Percentiles rank a stretch among this genome's conserved stretches.
phyloP scores from a whole-genome alignment of 2,113 vertebrate species.

The Phocoena sinus region DNA sequence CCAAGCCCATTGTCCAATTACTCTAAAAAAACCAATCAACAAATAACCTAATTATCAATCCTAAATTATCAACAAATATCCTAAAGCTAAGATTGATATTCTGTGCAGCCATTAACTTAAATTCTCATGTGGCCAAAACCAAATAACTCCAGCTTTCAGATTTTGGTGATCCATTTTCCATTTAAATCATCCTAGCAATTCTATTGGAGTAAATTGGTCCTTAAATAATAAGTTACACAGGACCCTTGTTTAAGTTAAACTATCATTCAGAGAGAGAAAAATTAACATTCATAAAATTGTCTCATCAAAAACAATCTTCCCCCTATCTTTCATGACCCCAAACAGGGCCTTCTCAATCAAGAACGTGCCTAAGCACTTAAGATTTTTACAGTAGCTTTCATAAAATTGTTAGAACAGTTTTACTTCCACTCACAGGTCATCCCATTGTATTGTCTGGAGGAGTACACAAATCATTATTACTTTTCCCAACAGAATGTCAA shows the following conservation, averaged over 20 bases:
- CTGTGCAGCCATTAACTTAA: background rate
- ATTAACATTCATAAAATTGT: background rate
- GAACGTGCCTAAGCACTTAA: background rate
- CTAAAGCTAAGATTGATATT: background rate
- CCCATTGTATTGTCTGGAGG: background rate
- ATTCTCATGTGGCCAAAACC: background rate
- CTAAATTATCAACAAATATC: slow-evolving; percentile 13
- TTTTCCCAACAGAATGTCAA: background rate
- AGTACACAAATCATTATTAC: background rate
- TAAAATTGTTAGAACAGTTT: slow-evolving; percentile 12
- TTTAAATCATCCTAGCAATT: background rate
- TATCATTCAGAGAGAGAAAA: slow-evolving; percentile 1
- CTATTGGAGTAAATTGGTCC: background rate
- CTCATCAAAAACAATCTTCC: background rate
- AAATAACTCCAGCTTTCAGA: background rate
- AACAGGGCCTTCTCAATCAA: background rate
- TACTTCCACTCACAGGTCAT: background rate
- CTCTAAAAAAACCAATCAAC: background rate
- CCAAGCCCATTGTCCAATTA: background rate
- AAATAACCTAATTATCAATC: background rate
- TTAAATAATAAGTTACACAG: background rate
- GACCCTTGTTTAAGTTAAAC: background rate
- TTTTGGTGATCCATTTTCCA: background rate
- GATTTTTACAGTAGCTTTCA: slow-evolving; percentile 25
- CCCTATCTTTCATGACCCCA: background rate